These are phyloP conservation scores for Monochamus alternatus DNA, from an alignment of 2,888 invertebrate genomes.

Conservation along the genomic window DNA sequence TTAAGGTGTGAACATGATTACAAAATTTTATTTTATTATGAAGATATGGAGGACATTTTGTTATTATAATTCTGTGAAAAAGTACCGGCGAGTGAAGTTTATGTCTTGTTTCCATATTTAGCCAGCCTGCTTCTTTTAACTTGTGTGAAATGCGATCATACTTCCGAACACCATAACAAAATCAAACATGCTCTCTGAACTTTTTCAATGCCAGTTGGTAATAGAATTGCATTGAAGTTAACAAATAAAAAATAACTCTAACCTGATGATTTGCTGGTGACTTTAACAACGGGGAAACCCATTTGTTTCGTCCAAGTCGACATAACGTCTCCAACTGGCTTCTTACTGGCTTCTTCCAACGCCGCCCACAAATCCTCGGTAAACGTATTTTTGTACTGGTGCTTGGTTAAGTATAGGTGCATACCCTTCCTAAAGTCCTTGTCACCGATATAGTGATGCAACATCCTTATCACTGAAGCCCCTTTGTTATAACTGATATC, in stretches of 20 bases:
- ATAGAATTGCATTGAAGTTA: too few relatives aligned
- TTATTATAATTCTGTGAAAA: too few relatives aligned
- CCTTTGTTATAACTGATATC: constrained; percentile 98
- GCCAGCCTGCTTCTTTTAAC: too few relatives aligned
- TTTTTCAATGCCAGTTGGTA: too few relatives aligned
- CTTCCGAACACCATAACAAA: too few relatives aligned
- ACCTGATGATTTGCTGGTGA: constrained; percentile 65
- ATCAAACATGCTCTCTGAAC: too few relatives aligned
- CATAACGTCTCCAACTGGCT: constrained; percentile 94
- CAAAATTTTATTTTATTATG: too few relatives aligned
- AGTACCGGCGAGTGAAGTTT: too few relatives aligned
- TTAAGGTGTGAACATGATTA: too few relatives aligned
- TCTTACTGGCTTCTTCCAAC: constrained; percentile 89
- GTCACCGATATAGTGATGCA: constrained; percentile 94
- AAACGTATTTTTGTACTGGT: constrained; percentile 92
- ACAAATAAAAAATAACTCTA: background rate
- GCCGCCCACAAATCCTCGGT: constrained; percentile 96
- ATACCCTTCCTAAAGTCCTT: constrained; percentile 94
- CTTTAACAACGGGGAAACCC: constrained; percentile 92
- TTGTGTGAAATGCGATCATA: too few relatives aligned
- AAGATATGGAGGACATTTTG: too few relatives aligned
- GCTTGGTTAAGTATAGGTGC: constrained; percentile 89
- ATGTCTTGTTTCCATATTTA: too few relatives aligned
- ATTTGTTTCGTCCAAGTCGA: constrained; percentile 97
- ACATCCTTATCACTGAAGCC: constrained; percentile 94